Conservation (phyloP, 2,797 vertebrate genomes). For the Otus scops region DNA sequence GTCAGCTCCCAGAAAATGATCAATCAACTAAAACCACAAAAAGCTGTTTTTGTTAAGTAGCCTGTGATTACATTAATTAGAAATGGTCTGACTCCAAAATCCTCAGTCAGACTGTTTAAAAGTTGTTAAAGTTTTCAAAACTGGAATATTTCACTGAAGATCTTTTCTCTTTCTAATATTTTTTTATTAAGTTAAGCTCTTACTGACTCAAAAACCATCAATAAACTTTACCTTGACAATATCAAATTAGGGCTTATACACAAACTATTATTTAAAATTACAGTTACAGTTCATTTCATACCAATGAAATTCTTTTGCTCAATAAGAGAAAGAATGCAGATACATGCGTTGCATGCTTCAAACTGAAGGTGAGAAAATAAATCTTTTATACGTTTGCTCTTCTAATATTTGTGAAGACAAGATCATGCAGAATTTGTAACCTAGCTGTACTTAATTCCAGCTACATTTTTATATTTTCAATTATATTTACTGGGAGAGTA, state of each 20-base stretch:
- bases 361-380: background rate
- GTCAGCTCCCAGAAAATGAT: background rate
- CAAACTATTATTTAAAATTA: background rate
- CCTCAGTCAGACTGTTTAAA: background rate
- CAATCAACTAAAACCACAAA: background rate
- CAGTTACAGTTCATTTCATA: background rate
- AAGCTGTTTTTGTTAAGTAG: background rate
- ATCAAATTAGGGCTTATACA: background rate
- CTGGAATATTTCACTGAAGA: background rate
- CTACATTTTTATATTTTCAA: background rate
- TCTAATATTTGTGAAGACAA: background rate
- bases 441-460: background rate
- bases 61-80: background rate
- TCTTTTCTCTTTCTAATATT: background rate
- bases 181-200: background rate
- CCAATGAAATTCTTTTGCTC: background rate
- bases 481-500: no score
- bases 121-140: background rate
- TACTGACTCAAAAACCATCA: background rate
- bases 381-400: background rate
- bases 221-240: background rate
- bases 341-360: background rate
- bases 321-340: background rate
- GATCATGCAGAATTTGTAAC: background rate
- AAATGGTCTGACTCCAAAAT: background rate